Conservation (phyloP, 2,797 vertebrate species). For the Nyctibius grandis region DNA sequence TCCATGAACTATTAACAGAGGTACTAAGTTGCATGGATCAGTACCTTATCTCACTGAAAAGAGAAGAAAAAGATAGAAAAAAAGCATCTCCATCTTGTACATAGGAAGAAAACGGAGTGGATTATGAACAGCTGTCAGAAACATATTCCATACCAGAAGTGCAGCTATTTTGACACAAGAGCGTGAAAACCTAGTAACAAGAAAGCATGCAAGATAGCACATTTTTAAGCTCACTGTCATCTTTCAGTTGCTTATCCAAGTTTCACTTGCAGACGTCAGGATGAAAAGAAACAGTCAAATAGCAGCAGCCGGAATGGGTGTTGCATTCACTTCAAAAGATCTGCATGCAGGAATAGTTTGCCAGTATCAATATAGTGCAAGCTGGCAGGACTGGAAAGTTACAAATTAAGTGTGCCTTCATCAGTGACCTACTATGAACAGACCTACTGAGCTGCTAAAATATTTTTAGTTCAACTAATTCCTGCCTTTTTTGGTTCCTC, state of each 20-base stretch:
- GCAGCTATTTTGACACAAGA: not conserved
- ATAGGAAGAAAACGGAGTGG: not conserved
- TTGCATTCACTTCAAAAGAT: constrained; percentile 2
- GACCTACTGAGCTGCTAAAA: constrained; percentile 2
- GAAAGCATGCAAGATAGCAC: constrained; percentile 1
- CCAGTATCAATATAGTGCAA: not conserved
- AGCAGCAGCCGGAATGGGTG: not conserved
- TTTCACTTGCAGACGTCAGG: constrained; percentile 7
- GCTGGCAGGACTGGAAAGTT: constrained; percentile 50
- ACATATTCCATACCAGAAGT: not conserved
- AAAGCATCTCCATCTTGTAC: not conserved
- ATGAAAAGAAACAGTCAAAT: constrained; percentile 12
- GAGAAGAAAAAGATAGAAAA: not conserved
- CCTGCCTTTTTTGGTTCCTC: constrained; percentile 40
- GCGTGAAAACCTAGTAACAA: not conserved
- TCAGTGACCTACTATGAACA: constrained; percentile 26
- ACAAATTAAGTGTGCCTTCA: constrained; percentile 36
- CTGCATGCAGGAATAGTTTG: not conserved
- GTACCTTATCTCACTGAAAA: not conserved
- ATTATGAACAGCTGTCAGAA: constrained; percentile 37
- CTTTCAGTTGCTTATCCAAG: constrained; percentile 46
- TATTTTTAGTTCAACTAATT: constrained; percentile 23
- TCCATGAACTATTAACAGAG: not conserved
- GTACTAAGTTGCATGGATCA: not conserved
- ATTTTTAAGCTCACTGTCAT: constrained; percentile 10